Base-by-base conservation (phyloP, 2,888 invertebrate species). In the Metopia argyrocephala region DNA sequence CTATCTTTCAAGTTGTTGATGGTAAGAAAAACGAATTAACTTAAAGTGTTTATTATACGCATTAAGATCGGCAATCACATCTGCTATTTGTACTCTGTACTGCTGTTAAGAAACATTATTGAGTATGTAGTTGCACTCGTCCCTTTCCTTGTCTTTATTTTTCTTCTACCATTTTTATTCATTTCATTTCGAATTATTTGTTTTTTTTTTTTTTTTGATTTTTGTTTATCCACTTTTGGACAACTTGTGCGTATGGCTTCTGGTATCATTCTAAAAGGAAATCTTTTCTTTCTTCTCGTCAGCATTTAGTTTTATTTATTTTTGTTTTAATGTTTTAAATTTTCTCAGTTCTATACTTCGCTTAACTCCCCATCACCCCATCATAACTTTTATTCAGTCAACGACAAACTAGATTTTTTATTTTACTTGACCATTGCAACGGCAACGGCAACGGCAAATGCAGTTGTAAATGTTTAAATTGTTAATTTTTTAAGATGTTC, bases 11-110 rank as follows among this genome's bases (percentile, higher is more conserved):
- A 64, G 57, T 48, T 52, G 64, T 76, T 73, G 70, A 50, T 76
- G 75, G 70, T 59, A 82, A 78, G 80, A 87, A 87, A 71, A 89
- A 89, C 87, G 87, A 88, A 88, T 88, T 88, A 89, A 87, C 86
- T 87, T 87, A 85, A 86, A 88, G 88, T 88, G 89, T 89, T 88
- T 89, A 89, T 89, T 87, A 85, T 89, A 85, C 84, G 87, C 86
- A 87, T 89, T 88, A 88, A 85, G 83, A 84, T 83, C 85, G 85
- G 84, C 87, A 86, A 85, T 85, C 84, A 81, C 71, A 82, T 76
- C 76, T 82, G 79, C 65, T 71, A 48, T 79, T 73, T 71, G 52
- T 57, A 20, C 56, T 61, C 52, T 75, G 50, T 64, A 48, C 27
- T 59, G 25, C 62, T 61, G 7, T 21, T 15, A 9, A 61, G 27